Evolutionary conservation across 1,140 invertebrate species (phyloP).

Genomic region (Brachionus rotundiformis): DNA sequence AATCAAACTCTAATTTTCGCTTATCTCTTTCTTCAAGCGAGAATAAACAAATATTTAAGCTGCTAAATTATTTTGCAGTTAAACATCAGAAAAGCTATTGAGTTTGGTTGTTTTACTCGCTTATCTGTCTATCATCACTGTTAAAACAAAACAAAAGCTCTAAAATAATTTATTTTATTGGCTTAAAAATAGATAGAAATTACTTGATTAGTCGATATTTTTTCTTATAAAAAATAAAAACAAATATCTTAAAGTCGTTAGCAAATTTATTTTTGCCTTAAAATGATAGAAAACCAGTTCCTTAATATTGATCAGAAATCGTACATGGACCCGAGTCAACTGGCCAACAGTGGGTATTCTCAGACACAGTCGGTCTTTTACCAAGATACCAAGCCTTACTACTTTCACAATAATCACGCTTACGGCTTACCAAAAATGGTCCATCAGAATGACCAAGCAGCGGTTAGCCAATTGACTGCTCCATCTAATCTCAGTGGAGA

Average conservation of each 20-base stretch:
- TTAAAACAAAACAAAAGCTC: neutral
- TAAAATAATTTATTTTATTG: slow-evolving; percentile 4
- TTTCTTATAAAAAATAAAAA: neutral
- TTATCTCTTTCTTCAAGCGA: neutral
- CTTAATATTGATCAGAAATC: neutral
- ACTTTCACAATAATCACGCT: neutral
- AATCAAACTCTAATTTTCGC: slow-evolving; percentile 34
- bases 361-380: neutral
- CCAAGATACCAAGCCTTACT: neutral
- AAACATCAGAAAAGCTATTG: slow-evolving; percentile 11
- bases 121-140: slow-evolving; percentile 46
- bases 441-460: too few relatives aligned
- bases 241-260: neutral
- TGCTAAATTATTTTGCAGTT: slow-evolving; percentile 21
- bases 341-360: neutral
- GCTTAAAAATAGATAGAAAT: slow-evolving; percentile 11
- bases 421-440: neutral
- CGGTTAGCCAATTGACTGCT: neutral
- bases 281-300: slow-evolving; percentile 16
- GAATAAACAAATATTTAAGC: slow-evolving; percentile 12
- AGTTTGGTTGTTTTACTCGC: neutral
- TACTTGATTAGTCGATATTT: slow-evolving; percentile 25
- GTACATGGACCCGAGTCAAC: neutral
- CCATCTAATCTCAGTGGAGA: neutral
- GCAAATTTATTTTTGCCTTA: neutral